Percentiles rank a stretch among this genome's conserved stretches.
These are phyloP conservation scores for Nothocercus nigrocapillus DNA, from an alignment of 2,113 vertebrate genomes.

Conservation along the genomic window DNA sequence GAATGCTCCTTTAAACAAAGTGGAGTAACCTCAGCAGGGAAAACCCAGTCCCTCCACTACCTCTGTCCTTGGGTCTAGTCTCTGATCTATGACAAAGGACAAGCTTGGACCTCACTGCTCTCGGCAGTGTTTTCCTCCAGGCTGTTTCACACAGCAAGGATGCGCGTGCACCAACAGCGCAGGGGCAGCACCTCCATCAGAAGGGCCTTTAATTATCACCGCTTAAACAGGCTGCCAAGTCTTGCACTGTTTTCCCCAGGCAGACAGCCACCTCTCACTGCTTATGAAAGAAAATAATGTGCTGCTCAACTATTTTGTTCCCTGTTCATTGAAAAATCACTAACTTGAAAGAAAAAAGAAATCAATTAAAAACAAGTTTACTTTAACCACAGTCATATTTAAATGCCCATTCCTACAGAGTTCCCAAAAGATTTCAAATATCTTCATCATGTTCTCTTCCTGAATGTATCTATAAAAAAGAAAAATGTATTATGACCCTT, in stretches of 20 bases:
- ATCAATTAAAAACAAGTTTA: background rate
- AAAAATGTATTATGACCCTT: background rate
- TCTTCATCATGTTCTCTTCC: background rate
- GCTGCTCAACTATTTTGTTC: background rate
- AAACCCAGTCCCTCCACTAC: background rate
- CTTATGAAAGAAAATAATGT: background rate
- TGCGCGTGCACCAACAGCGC: background rate
- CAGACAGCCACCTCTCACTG: background rate
- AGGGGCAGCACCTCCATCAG: background rate
- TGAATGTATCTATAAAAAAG: background rate
- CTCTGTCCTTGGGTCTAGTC: background rate
- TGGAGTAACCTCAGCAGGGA: background rate
- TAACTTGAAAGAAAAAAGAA: background rate
- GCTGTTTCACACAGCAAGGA: background rate
- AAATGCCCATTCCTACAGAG: background rate
- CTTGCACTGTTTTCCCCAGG: background rate
- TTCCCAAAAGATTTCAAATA: slow-evolving; percentile 6
- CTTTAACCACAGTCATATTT: background rate
- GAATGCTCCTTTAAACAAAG: background rate
- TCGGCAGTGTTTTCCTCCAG: background rate
- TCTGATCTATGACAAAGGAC: background rate
- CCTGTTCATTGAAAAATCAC: background rate
- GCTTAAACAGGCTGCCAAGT: background rate
- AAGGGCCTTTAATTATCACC: background rate
- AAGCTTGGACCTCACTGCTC: background rate